Base-by-base conservation (phyloP, 2,113 vertebrate species). In the Nesogale talazaci region DNA sequence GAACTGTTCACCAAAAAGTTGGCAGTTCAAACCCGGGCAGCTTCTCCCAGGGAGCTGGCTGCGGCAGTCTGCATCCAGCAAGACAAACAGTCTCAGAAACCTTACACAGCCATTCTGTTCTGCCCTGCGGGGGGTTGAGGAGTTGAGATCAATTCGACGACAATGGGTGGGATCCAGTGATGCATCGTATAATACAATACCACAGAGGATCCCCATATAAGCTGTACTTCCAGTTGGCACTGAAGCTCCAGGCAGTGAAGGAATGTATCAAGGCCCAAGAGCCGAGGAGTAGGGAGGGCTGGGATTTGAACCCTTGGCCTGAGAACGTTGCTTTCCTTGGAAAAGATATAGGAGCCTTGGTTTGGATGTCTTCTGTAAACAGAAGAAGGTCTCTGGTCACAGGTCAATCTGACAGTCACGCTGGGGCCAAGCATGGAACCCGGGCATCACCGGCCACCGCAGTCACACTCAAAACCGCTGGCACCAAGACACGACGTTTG, bases 401-500 rank as follows among this genome's bases (percentile, higher is more conserved):
- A 1, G 29, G 86, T 74, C 29, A 27, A 23, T 86, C 94, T 74
- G 36, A 75, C 79, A 69, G 83, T 23, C 87, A 85, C 56, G 86
- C 88, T 23, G 75, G 79, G 92, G 96, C 89, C 93, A 91, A 61
- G 70, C 0, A 0, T 56, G 78, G 91, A 76, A 70, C 38, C 69
- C 57, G 75, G 22, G 67, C 27, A 40, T 76, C 89, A 95, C 90
- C 92, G 91, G 93, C 57, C 81, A 81, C 83, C 88, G 94, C 88
- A 91, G 90, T 95, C 94, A 94, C 57, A 52, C 75, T 76, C 46
- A 78, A 82, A 38, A 88, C 42, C 67, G 83, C 61, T 70, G 72
- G 65, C n/a, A 2, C 34, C 25, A 38, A 90, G 76, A 38, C 91
- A 67, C 20, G 0, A 67, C 20, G 0, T 46, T 6, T 38, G 31